Base-by-base conservation (phyloP, 1,140 invertebrate species). In the Aradophagus sp. region DNA sequence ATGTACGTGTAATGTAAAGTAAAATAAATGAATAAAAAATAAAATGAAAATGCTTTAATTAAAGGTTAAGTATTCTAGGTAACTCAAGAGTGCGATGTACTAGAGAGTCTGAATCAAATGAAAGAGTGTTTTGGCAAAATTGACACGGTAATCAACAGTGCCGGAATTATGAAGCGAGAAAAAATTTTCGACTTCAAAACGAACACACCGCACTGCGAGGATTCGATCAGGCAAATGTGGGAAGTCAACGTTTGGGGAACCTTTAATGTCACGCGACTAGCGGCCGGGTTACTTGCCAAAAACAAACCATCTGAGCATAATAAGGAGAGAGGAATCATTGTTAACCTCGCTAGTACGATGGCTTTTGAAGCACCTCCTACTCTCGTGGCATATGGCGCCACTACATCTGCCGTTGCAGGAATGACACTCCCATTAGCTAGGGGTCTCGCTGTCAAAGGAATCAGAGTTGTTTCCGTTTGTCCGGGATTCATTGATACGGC, bases 351-450 rank as follows among this genome's bases (percentile, higher is more conserved):
- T 0, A 77, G 76, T 36, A 52, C 39, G 10, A 26, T 76, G 38
- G 55, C 73, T 5, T 53, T 11, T 5, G 76, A 77, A 5, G 0
- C 73, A 7, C 44, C 65, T 0, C 15, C 66, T 11, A n/a, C n/a
- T 14, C n/a, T 47, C 2, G 38, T 75, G 1, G 76, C 67, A 8
- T 80, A 80, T 20, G 69, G 71, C 12, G 35, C 41, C 0, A 23
- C 69, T 2, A 75, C 74, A 44, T 19, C 73, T 1, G 76, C 77
- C 0, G 26, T 79, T 7, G 39, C 53, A 0, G 73, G 76, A 8
- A 74, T 80, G 76, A 79, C 76, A 14, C n/a, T 75, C 0, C 69
- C 77, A n/a, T 23, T 80, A 3, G 73, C 75, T 3, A 55, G 78
- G 34, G 50, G 55, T 13, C 48, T 78, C 3, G 38, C 59, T 0